Percentiles rank a stretch among this genome's conserved stretches.
Conservation (phyloP, 1,140 invertebrate genomes). For the Cydia splendana region DNA sequence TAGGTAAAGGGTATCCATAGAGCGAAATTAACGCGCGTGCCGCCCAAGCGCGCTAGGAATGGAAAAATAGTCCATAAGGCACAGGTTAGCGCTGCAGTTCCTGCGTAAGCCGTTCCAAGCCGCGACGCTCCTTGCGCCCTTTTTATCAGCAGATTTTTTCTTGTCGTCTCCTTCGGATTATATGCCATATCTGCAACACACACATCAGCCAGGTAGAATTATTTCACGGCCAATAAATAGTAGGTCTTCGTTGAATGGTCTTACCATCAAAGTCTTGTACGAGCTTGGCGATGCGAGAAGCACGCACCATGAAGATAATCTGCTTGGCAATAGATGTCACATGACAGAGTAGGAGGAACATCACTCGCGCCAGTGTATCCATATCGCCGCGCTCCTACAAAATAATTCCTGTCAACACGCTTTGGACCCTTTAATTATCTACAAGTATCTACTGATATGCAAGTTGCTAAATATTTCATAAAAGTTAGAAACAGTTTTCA, state of each 20-base stretch:
- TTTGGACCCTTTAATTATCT: not conserved
- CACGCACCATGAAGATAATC: conserved; percentile 55
- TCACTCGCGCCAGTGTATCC: conserved; percentile 61
- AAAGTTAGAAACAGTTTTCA: no score
- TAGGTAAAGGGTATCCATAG: conserved; percentile 53
- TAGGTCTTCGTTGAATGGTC: not conserved
- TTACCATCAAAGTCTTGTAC: conserved; percentile 53
- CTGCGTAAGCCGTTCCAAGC: conserved; percentile 53
- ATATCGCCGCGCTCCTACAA: conserved; percentile 55
- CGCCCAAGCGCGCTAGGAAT: conserved; percentile 41
- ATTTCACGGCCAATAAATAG: not conserved
- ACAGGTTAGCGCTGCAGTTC: conserved; percentile 63
- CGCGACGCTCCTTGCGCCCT: conserved; percentile 46
- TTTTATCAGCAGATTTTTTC: conserved; percentile 24
- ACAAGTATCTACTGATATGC: not conserved
- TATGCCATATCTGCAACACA: conserved; percentile 44
- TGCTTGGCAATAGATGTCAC: conserved; percentile 68
- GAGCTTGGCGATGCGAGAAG: conserved; percentile 52
- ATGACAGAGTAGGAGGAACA: conserved; percentile 71
- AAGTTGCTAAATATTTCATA: no score
- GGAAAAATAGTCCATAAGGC: conserved; percentile 64
- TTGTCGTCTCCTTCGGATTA: conserved; percentile 34
- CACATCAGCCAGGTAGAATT: not conserved
- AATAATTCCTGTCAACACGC: not conserved
- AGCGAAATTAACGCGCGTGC: conserved; percentile 52